phyloP scores from a whole-genome alignment of 2,888 invertebrate species.

The Leptothorax acervorum region DNA sequence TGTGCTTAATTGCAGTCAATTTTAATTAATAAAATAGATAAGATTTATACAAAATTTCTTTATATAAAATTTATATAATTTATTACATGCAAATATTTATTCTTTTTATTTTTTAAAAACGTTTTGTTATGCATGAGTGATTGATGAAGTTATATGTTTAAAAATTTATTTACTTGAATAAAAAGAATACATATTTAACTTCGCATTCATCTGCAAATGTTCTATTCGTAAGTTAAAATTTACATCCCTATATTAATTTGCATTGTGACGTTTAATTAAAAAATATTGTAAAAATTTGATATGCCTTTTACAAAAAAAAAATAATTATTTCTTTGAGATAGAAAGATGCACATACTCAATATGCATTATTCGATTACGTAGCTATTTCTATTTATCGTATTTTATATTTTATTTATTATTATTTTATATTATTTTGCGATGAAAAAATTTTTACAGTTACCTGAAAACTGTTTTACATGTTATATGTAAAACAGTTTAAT shows the following conservation, averaged over 20 bases:
- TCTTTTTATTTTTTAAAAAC: neutral
- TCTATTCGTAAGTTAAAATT: neutral
- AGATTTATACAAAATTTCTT: conserved; percentile 57
- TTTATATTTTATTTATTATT: neutral
- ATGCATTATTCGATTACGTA: neutral
- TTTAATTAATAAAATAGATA: conserved; percentile 44
- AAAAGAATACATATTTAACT: neutral
- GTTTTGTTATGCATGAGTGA: neutral
- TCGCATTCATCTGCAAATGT: neutral
- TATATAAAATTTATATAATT: conserved; percentile 24
- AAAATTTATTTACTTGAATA: neutral
- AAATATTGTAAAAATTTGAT: conserved; percentile 5
- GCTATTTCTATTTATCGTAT: neutral
- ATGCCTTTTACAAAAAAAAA: neutral
- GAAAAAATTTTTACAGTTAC: neutral
- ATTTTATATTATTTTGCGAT: neutral
- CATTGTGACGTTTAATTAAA: neutral
- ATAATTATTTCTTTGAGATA: neutral
- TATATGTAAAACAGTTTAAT: neutral
- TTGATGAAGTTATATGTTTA: neutral
- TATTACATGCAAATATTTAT: neutral
- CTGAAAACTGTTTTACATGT: neutral
- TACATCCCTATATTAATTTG: neutral
- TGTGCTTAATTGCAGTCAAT: neutral
- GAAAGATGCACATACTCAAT: neutral